Conservation (phyloP, 1,140 invertebrate genomes). For the Drosophila nebulosa region DNA sequence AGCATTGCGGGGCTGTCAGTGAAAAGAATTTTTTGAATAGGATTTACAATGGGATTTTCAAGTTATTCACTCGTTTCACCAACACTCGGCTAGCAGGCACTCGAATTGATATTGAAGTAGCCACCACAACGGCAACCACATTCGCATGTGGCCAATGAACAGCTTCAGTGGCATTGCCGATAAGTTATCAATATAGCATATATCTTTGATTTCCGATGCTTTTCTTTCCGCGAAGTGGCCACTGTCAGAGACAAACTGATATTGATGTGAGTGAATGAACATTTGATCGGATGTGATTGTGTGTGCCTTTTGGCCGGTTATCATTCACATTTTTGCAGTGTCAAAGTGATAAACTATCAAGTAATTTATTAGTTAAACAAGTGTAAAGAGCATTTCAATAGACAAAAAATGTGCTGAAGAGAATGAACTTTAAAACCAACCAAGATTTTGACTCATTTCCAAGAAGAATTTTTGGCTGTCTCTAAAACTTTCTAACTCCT, state of each 20-base stretch:
- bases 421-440: too few species aligned
- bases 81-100: constrained; percentile 42
- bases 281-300: constrained; percentile 8
- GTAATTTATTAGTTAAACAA: too few species aligned
- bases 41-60: not conserved
- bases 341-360: too few species aligned
- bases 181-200: constrained; percentile 15
- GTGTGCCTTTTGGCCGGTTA: constrained; percentile 4
- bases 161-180: constrained; percentile 48
- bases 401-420: too few species aligned
- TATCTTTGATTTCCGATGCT: constrained; percentile 4
- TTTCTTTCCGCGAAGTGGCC: constrained; percentile 23
- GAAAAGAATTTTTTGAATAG: not conserved
- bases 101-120: constrained; percentile 18
- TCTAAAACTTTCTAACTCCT: too few species aligned
- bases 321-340: constrained; percentile 9
- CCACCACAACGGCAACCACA: constrained; percentile 25
- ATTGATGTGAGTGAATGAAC: constrained; percentile 18
- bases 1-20: constrained; percentile 62
- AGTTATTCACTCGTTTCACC: constrained; percentile 6
- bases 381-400: too few species aligned
- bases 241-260: constrained; percentile 43
- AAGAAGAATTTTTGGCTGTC: too few species aligned
- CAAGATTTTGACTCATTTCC: too few species aligned
- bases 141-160: not conserved